Percentiles rank a stretch among this genome's conserved stretches.
phyloP scores from a whole-genome alignment of 2,113 vertebrate species.

The Amphiprion ocellaris region DNA sequence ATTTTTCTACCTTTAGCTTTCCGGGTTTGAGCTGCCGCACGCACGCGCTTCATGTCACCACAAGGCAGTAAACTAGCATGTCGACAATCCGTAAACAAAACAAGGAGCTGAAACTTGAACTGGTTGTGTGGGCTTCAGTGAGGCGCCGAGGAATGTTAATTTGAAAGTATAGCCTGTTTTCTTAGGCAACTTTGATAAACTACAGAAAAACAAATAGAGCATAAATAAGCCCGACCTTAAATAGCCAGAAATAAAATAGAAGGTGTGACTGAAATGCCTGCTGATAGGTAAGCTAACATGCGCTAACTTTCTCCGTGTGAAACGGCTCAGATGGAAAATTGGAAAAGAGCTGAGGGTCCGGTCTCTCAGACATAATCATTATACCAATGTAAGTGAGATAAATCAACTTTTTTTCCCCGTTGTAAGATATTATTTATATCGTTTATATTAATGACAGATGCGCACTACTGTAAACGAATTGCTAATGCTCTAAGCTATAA shows the following conservation, averaged over 20 bases:
- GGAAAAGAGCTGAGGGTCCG: too few species aligned
- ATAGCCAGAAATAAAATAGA: neutral
- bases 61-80: constrained; percentile 63
- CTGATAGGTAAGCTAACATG: too few species aligned
- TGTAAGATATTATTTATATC: neutral
- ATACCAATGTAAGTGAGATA: too few species aligned
- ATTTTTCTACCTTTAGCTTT: constrained; percentile 48
- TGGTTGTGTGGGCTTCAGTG: neutral
- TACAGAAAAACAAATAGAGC: constrained; percentile 6
- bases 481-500: neutral
- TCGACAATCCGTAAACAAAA: constrained; percentile 72
- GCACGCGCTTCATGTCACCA: constrained; percentile 71
- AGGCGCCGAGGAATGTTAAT: constrained; percentile 67
- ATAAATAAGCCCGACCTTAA: neutral
- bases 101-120: constrained; percentile 69
- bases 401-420: too few species aligned
- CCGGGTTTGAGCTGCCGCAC: constrained; percentile 16
- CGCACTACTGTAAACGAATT: neutral
- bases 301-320: too few species aligned
- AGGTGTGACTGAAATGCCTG: too few species aligned
- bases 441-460: neutral
- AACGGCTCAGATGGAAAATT: too few species aligned
- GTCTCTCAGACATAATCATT: too few species aligned
- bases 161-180: constrained; percentile 22
- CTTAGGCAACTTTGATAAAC: neutral